phyloP scores from a whole-genome alignment of 2,113 vertebrate genomes.

The Orthonyx spaldingii region DNA sequence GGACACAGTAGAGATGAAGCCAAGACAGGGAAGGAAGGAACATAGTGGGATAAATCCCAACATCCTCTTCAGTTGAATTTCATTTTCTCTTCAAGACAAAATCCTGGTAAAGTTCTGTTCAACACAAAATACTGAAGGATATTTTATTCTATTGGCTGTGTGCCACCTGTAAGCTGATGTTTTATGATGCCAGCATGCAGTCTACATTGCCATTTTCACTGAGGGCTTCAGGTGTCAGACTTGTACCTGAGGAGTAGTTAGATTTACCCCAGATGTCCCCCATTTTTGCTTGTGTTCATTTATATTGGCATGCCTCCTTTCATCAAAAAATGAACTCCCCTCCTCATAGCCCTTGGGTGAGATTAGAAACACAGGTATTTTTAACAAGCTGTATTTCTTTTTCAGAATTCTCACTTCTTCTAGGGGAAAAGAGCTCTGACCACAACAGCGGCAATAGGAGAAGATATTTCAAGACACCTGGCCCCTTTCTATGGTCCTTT shows the following conservation, averaged over 20 bases:
- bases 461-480: neutral
- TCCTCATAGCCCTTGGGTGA: neutral
- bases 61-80: neutral
- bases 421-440: neutral
- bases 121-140: neutral
- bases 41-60: neutral
- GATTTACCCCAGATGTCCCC: neutral
- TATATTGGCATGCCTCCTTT: neutral
- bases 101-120: neutral
- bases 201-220: neutral
- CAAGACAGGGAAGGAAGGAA: neutral
- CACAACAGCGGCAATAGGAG: neutral
- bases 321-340: neutral
- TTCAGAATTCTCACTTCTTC: neutral
- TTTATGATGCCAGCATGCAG: neutral
- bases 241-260: neutral
- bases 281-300: neutral
- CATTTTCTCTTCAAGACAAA: neutral
- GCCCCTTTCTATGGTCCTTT: neutral
- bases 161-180: neutral
- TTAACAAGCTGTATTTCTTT: neutral
- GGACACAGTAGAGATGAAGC: neutral
- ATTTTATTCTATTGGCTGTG: neutral
- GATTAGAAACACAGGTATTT: neutral
- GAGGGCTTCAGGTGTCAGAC: neutral